Base-by-base conservation (phyloP, 1,140 invertebrate species). In the Proctacanthus coquilletti region DNA sequence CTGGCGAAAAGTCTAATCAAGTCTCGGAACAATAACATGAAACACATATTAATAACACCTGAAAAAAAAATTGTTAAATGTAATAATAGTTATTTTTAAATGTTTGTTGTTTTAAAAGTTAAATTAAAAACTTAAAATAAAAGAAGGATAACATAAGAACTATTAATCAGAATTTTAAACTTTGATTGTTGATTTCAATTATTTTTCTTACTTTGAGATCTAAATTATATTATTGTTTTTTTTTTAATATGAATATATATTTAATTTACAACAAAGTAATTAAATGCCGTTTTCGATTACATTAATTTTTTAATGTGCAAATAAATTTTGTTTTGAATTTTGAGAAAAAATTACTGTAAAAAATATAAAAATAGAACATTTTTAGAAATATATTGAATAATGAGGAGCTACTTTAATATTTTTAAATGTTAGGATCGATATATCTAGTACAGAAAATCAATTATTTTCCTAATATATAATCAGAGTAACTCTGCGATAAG, bases 1-100 rank as follows among this genome's bases (percentile, higher is more conserved):
- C 94, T 96, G 34, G 95, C 96, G 73, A 98, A 99, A 40, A 99
- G 69, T 49, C 95, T 76, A 60, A 99, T 98, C 48, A 98, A 76
- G 73, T 99, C 96, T 64, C 94, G 77, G 65, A 98, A 98, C 30
- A 99, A 72, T 40, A 98, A 69, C 83, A 98, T 94, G 62, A 98
- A 99, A 49, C 86, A 88, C 70, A 94, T 91, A 57, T 94, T 97
- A 52, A 99, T 98, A 36, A 99, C 92, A 33, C 54, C 57, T 60
- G 6, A 35, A 23, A n/a, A 43, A 42, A 30, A 1, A 4, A 34
- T 21, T 4, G 15, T 19, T 14, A 23, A 11, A n/a, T n/a, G n/a
- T n/a, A n/a, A n/a, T n/a, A n/a, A 32, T 32, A n/a, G 11, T n/a
- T 32, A 32, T 32, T 6, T 32, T 8, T 25, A 25, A 6, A 25